Evolutionary conservation across 2,888 invertebrate genomes (phyloP).

Genomic region (Cheilosia soror): DNA sequence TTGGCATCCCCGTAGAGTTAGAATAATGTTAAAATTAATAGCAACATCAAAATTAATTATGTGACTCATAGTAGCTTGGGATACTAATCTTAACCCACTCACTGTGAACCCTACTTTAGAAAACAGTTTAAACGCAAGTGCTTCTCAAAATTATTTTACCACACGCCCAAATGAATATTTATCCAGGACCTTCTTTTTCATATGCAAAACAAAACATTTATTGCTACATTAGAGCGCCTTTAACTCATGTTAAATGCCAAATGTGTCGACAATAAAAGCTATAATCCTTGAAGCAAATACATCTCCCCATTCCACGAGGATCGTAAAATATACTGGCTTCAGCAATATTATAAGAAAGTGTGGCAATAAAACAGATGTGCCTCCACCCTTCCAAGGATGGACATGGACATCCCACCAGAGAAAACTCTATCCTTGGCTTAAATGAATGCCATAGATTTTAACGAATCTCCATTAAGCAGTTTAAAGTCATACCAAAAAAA

Average conservation of each 20-base stretch:
- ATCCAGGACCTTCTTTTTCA: neutral
- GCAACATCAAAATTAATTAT: too few species aligned
- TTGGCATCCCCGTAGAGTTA: too few species aligned
- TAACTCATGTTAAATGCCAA: conserved; percentile 16
- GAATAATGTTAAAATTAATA: too few species aligned
- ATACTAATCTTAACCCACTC: too few species aligned
- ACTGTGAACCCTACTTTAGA: too few species aligned
- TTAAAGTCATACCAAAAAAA: neutral
- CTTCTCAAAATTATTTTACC: neutral
- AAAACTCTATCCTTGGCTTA: conserved; percentile 12
- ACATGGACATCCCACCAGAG: neutral
- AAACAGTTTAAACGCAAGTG: too few species aligned
- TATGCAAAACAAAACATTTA: conserved; percentile 29
- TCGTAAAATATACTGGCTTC: conserved; percentile 28
- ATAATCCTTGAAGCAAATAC: conserved; percentile 31
- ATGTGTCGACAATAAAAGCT: conserved; percentile 37
- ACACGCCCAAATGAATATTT: neutral
- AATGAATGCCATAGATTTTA: conserved; percentile 29
- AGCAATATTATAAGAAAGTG: conserved; percentile 33
- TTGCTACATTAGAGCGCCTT: neutral
- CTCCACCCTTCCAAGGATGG: neutral
- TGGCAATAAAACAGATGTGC: conserved; percentile 32
- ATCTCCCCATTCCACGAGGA: neutral
- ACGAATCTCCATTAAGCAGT: conserved; percentile 10
- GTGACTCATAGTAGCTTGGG: too few species aligned